phyloP scores from a whole-genome alignment of 1,140 invertebrate genomes.

The Pseudomyrmex cubaensis region DNA sequence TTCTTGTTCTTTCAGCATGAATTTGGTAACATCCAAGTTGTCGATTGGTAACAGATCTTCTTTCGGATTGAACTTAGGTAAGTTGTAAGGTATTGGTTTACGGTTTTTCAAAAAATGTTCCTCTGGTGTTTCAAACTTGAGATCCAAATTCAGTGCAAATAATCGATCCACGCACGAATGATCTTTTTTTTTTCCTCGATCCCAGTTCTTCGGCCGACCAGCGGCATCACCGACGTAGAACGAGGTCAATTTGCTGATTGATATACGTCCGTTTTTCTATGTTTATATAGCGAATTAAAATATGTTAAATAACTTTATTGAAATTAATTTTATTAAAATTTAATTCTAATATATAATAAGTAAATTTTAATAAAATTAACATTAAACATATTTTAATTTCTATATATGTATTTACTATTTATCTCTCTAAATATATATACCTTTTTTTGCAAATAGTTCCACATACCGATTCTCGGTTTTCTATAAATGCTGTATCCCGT shows the following conservation, averaged over 20 bases:
- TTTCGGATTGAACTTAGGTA: conserved; percentile 92
- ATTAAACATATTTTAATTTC: not conserved
- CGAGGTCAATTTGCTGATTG: conserved; percentile 88
- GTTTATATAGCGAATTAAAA: conserved; percentile 33
- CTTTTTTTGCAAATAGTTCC: conserved; percentile 89
- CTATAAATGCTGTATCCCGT: conserved; percentile 92
- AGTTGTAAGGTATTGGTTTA: conserved; percentile 84
- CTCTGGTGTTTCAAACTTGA: conserved; percentile 97
- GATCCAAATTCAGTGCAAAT: conserved; percentile 94
- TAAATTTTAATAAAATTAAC: conserved; percentile 29
- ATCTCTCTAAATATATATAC: conserved; percentile 79
- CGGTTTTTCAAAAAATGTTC: conserved; percentile 93
- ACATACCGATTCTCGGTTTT: conserved; percentile 96
- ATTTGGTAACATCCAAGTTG: conserved; percentile 80
- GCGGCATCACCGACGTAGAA: conserved; percentile 98
- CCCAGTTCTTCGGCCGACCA: conserved; percentile 85
- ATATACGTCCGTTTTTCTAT: conserved; percentile 90
- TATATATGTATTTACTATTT: no score
- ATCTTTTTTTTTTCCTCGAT: no score
- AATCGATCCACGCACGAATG: conserved; percentile 93
- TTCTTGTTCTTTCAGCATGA: conserved; percentile 87
- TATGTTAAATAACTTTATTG: no score
- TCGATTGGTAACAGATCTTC: conserved; percentile 69
- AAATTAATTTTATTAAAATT: no score
- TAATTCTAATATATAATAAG: not conserved